Conservation (phyloP, 2,888 invertebrate genomes). For the Octonoba sinensis region DNA sequence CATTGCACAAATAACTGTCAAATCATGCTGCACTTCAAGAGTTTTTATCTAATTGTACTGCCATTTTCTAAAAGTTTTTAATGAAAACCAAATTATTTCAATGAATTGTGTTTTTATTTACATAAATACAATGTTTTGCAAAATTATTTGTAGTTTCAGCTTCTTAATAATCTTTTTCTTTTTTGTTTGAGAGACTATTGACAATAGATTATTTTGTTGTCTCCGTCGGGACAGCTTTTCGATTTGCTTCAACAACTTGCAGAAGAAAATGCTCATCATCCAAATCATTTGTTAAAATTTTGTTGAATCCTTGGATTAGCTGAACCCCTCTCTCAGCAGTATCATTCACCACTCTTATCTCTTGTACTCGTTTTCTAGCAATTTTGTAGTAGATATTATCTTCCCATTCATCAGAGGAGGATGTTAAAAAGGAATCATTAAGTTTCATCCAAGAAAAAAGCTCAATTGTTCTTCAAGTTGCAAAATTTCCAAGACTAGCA, state of each 20-base stretch:
- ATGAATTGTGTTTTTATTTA: too few species aligned
- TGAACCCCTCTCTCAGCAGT: too few species aligned
- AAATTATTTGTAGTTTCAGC: too few species aligned
- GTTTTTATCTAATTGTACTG: neutral
- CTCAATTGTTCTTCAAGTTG: neutral
- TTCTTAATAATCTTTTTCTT: too few species aligned
- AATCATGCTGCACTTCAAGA: neutral
- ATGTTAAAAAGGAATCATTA: neutral
- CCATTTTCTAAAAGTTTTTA: neutral
- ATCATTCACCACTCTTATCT: neutral
- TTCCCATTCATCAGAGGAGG: neutral
- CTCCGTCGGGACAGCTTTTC: neutral
- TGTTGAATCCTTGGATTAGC: neutral
- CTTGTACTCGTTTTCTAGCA: neutral
- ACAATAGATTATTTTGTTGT: neutral
- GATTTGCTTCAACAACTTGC: slow-evolving; percentile 1
- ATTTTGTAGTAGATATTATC: neutral
- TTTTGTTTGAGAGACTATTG: neutral
- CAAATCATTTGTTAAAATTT: neutral
- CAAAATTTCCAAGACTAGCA: slow-evolving; percentile 1
- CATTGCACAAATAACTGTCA: neutral
- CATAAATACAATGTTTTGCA: too few species aligned
- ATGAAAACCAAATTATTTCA: neutral
- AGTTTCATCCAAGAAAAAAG: neutral
- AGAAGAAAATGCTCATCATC: neutral